These are phyloP conservation scores for Pseudolaguvia tuberculata DNA, from an alignment of 2,113 vertebrate genomes.

Conservation along the genomic window DNA sequence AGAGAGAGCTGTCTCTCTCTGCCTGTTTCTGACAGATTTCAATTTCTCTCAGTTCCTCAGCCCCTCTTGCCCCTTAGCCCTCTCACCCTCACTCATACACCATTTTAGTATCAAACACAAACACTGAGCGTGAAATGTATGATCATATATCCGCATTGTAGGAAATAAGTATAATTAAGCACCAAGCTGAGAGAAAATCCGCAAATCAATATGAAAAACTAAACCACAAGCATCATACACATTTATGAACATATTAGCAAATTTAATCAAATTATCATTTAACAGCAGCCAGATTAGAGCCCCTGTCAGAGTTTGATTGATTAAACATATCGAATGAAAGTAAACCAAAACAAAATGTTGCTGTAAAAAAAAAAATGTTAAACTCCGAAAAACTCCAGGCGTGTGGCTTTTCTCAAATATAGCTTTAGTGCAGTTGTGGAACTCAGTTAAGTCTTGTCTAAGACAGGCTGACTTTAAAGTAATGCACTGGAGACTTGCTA, in stretches of 20 bases:
- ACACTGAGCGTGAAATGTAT: constrained; percentile 4
- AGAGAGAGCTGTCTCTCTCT: no score
- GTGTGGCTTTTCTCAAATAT: constrained; percentile 10
- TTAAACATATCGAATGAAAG: neutral
- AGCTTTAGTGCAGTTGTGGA: constrained; percentile 4
- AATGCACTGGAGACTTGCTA: constrained; percentile 14
- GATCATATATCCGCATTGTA: constrained; percentile 11
- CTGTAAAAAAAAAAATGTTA: neutral
- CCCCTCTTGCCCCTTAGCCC: neutral
- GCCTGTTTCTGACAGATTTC: no score
- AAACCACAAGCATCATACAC: neutral
- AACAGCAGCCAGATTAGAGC: neutral
- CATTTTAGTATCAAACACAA: constrained; percentile 6
- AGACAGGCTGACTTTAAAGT: constrained; percentile 9
- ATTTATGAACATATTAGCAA: neutral
- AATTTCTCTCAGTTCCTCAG: neutral
- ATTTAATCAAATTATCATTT: neutral
- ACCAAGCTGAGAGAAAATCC: constrained; percentile 11
- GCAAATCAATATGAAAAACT: constrained; percentile 15
- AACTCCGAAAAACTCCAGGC: constrained; percentile 11
- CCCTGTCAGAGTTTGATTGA: neutral
- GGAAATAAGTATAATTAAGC: constrained; percentile 19
- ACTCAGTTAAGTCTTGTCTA: constrained; percentile 3
- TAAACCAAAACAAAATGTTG: neutral
- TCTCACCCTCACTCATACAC: neutral